Percentiles rank a stretch among this genome's conserved stretches.
phyloP scores from a whole-genome alignment of 2,113 vertebrate genomes.

The Thamnophis sirtalis region DNA sequence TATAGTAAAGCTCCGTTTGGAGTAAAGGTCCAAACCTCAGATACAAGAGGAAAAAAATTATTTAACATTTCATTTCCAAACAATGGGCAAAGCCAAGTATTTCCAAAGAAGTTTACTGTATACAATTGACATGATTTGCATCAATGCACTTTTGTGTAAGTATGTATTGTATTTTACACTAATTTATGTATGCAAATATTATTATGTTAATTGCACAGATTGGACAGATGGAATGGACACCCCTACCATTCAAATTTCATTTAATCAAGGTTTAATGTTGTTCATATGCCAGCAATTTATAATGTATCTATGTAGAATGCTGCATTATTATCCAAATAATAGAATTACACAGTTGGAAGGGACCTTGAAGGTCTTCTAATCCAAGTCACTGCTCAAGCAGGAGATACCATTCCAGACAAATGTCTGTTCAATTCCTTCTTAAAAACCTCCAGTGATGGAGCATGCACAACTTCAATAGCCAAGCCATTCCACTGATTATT shows the following conservation, averaged over 20 bases:
- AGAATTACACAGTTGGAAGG: neutral
- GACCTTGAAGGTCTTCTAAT: neutral
- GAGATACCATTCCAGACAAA: no score
- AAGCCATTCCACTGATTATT: no score
- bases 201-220: neutral
- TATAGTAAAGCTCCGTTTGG: neutral
- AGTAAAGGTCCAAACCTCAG: neutral
- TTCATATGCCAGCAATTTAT: neutral
- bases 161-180: neutral
- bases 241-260: neutral
- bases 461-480: no score
- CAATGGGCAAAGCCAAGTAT: neutral
- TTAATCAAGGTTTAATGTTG: neutral
- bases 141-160: neutral
- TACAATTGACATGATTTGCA: neutral
- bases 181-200: neutral
- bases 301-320: neutral
- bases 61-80: neutral
- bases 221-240: neutral
- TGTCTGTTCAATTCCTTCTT: no score
- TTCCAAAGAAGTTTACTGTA: neutral
- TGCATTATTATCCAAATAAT: neutral
- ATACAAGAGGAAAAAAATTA: neutral
- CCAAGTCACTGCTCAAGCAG: neutral
- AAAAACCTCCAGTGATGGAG: no score